Evolutionary conservation across 2,888 invertebrate genomes (phyloP).

Genomic region (Acanthosoma haemorrhoidale): DNA sequence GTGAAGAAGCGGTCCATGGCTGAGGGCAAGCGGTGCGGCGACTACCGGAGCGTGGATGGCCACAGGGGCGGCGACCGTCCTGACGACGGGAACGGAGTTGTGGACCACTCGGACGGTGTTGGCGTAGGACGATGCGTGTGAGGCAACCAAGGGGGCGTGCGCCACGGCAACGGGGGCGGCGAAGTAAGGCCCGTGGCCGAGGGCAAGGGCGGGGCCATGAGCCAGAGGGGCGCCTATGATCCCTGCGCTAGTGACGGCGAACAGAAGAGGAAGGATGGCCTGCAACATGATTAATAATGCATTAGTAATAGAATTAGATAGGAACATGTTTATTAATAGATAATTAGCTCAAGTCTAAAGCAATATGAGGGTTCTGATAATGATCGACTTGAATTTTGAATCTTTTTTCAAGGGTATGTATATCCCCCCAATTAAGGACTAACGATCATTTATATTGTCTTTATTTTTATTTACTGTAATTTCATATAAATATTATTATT

Average conservation of each 20-base stretch:
- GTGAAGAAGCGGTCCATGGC: background rate
- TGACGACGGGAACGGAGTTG: slow-evolving; percentile 49
- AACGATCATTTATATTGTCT: no score
- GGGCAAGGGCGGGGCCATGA: slow-evolving; percentile 22
- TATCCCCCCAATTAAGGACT: no score
- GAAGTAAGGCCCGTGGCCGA: slow-evolving; percentile 31
- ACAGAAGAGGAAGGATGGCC: background rate
- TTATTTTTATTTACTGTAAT: no score
- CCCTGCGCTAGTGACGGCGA: slow-evolving; percentile 1
- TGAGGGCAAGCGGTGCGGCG: slow-evolving; percentile 45
- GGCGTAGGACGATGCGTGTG: slow-evolving; percentile 48
- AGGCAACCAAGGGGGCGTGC: slow-evolving; percentile 43
- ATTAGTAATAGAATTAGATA: no score
- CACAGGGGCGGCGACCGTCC: slow-evolving; percentile 45
- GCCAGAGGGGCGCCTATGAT: slow-evolving; percentile 15
- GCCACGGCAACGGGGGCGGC: slow-evolving; percentile 46
- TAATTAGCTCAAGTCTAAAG: no score
- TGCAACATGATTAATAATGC: background rate
- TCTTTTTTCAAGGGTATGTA: no score
- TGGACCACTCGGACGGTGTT: slow-evolving; percentile 54
- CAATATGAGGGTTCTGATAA: no score
- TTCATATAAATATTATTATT: no score
- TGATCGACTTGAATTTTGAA: no score
- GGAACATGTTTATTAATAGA: no score
- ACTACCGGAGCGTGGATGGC: slow-evolving; percentile 43